These are phyloP conservation scores for Meriones unguiculatus DNA, from an alignment of 2,113 vertebrate species.

Conservation along the genomic window DNA sequence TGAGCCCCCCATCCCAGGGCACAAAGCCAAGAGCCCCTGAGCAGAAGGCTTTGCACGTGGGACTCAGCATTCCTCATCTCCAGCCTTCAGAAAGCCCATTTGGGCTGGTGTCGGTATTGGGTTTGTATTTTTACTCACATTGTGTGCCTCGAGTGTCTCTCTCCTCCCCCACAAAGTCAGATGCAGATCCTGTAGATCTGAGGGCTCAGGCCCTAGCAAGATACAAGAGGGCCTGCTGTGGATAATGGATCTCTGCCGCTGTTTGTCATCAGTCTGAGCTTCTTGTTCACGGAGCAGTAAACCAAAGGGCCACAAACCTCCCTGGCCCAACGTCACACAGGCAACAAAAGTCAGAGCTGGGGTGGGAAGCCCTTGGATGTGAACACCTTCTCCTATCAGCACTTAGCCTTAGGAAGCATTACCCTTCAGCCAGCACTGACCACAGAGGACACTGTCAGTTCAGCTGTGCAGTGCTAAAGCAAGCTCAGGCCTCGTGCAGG, in stretches of 20 bases:
- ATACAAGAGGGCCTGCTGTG: neutral
- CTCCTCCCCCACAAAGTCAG: neutral
- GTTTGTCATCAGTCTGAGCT: neutral
- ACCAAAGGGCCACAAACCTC: neutral
- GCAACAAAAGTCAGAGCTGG: neutral
- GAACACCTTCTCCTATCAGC: neutral
- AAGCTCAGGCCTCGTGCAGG: neutral
- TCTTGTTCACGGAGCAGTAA: neutral
- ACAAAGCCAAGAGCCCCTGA: neutral
- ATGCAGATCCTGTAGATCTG: neutral
- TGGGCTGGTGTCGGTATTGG: accelerated
- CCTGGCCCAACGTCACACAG: neutral
- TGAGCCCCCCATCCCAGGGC: neutral
- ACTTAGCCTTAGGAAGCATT: neutral
- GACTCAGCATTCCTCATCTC: neutral
- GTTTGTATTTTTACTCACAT: neutral
- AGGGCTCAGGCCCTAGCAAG: neutral
- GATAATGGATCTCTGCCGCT: neutral
- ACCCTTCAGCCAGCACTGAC: neutral
- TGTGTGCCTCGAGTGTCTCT: neutral
- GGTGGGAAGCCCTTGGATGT: neutral
- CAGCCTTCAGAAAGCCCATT: neutral
- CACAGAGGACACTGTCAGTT: neutral
- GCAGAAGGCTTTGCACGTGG: too few species aligned
- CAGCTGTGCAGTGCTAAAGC: neutral